These are phyloP conservation scores for Turdus rufiventris DNA, from an alignment of 2,113 vertebrate species.

Conservation along the genomic window DNA sequence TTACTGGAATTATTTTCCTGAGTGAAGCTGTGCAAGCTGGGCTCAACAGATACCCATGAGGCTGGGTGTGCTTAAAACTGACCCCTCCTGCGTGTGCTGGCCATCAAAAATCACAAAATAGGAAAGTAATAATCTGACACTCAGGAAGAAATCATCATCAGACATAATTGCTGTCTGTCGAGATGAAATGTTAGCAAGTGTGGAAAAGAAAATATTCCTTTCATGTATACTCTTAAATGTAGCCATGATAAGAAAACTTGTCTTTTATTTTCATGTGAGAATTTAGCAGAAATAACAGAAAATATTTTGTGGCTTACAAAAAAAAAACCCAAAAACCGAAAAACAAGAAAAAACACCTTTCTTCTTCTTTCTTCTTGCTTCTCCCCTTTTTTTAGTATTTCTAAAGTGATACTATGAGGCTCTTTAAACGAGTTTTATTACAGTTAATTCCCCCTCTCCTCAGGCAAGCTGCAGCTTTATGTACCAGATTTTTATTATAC, in stretches of 20 bases:
- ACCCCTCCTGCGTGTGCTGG: neutral
- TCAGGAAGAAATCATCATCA: neutral
- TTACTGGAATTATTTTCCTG: neutral
- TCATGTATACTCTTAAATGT: neutral
- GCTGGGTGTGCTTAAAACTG: neutral
- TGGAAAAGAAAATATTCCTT: neutral
- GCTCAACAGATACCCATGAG: neutral
- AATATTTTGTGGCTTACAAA: neutral
- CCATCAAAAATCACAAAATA: neutral
- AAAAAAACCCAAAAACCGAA: too few relatives aligned
- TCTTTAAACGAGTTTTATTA: constrained; percentile 10
- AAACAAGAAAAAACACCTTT: too few relatives aligned
- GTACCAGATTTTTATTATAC: constrained; percentile 27
- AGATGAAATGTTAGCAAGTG: neutral
- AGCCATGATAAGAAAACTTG: neutral
- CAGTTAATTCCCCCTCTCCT: neutral
- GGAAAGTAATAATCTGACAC: neutral
- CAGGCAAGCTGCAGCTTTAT: neutral
- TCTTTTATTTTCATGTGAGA: neutral
- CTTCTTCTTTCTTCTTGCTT: neutral
- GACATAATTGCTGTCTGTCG: neutral
- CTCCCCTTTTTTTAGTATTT: neutral
- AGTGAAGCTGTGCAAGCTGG: neutral
- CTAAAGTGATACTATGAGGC: neutral
- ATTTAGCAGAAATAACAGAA: neutral